Base-by-base conservation (phyloP, 1,140 invertebrate species). In the Drosophila azteca region DNA sequence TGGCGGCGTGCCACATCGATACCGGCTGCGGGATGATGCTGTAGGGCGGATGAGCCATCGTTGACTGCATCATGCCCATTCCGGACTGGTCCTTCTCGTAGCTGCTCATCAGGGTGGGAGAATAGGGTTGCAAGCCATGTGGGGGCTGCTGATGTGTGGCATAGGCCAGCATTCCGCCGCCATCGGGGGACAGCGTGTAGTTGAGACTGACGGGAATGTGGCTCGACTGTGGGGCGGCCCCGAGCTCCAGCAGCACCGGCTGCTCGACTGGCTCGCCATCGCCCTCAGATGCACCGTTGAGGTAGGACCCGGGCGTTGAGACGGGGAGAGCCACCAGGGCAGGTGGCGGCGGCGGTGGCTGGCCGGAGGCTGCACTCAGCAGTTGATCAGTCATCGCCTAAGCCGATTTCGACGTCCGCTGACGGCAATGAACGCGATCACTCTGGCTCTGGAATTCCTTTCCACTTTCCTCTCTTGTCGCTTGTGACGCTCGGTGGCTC, bases 351-450 rank as follows among this genome's bases (percentile, higher is more conserved):
- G 83, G 83, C 67, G 81, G 76, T 49, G 48, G 46, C 45, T 79
- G 63, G 24, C 62, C 79, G 15, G 67, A 29, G 24, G 61, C 55
- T 17, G 79, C 62, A 22, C 83, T 88, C 67, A 88, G 60, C 62
- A 88, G 58, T 77, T 88, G 83, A 83, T 88, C 83, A 70, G 64
- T 88, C 83, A 88, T 88, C 79, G 79, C 67, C 61, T 82, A 87
- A 87, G 78, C 79, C 79, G 75, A 81, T 57, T 52, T 50, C 24
- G 44, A 64, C 65, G 66, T 78, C 64, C 54, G 71, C 55, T 76
- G 53, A 31, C 59, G 51, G 39, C 65, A 62, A 74, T 50, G 61
- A 58, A 45, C 22, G 29, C 60, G 24, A 22, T 52, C 50, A 45
- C 55, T 52, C 22, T 66, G 39, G 39, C 35, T 13, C 11, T 39